Evolutionary conservation across 2,888 invertebrate genomes (phyloP).

Genomic region (Tanytarsus gracilentus): DNA sequence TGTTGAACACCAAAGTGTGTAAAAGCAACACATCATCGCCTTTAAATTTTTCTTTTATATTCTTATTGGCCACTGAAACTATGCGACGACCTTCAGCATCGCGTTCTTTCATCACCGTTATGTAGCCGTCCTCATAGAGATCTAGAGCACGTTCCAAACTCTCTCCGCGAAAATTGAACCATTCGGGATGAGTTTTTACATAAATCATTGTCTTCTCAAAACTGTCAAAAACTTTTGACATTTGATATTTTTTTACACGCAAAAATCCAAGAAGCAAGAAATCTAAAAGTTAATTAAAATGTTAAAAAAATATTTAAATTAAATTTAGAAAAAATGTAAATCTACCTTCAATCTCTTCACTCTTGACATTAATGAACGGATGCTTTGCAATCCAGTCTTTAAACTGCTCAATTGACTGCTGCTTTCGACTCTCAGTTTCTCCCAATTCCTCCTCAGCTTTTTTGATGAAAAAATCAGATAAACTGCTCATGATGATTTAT

Average conservation of each 20-base stretch:
- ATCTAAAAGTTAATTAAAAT: too few relatives aligned
- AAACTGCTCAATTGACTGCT: background rate
- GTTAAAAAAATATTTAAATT: too few relatives aligned
- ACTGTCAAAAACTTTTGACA: background rate
- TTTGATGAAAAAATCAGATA: too few relatives aligned
- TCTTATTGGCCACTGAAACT: background rate
- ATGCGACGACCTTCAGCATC: background rate
- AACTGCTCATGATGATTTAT: too few relatives aligned
- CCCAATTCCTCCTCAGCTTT: background rate
- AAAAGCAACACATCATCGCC: background rate
- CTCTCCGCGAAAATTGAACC: background rate
- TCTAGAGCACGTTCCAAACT: background rate
- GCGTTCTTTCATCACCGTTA: background rate
- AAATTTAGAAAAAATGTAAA: too few relatives aligned
- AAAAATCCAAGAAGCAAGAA: background rate
- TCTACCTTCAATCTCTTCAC: too few relatives aligned
- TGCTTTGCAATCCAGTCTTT: background rate
- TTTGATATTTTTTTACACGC: background rate
- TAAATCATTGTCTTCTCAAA: background rate
- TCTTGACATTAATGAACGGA: background rate
- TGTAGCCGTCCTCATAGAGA: background rate
- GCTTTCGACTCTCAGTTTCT: background rate
- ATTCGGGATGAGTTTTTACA: background rate
- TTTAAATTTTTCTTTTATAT: background rate
- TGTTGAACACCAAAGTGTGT: background rate